Base-by-base conservation (phyloP, 2,888 invertebrate species). In the Bellardia pandia region DNA sequence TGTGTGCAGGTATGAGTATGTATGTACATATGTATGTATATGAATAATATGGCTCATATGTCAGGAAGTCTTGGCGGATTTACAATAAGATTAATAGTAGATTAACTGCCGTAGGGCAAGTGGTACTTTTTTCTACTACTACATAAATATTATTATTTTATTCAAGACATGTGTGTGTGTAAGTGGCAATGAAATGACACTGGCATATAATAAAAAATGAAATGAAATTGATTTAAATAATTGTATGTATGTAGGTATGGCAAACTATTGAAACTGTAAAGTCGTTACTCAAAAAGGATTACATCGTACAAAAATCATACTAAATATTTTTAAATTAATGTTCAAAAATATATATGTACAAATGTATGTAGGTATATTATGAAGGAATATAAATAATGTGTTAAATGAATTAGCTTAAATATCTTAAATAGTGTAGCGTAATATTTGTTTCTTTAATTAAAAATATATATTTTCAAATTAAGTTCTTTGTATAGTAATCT, bases 61-160 rank as follows among this genome's bases (percentile, higher is more conserved):
- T 85, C 87, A 87, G 87, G 85, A 85, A 87, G 85, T 87, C 85
- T 87, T 87, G 87, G 87, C 87, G 87, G 87, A 87, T 87, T 87
- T 85, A 68, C 87, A 82, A 87, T 71, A 87, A 87, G 87, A 87
- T 87, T 87, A 87, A 87, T 87, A 85, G 87, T 82, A 82, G 87
- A 87, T 87, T 87, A 87, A 87, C 87, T 87, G 87, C 87, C 69
- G 75, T 58, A 85, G 87, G 87, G 87, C 81, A 85, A 77, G 40
- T 64, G 71, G 40, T 64, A 85, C 51, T 75, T 74, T 51, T 86
- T 84, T 86, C n/a, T 69, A 51, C 14, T 13, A 69, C 48, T 42
- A 62, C 68, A 23, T 23, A 23, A 23, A n/a, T 66, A 37, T 40
- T 83, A 51, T 42, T 68, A 42, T 78, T 74, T 75, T 68, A 37